Percentiles rank a stretch among this genome's conserved stretches.
Conservation (phyloP, 2,113 vertebrate species). For the Python bivittatus region DNA sequence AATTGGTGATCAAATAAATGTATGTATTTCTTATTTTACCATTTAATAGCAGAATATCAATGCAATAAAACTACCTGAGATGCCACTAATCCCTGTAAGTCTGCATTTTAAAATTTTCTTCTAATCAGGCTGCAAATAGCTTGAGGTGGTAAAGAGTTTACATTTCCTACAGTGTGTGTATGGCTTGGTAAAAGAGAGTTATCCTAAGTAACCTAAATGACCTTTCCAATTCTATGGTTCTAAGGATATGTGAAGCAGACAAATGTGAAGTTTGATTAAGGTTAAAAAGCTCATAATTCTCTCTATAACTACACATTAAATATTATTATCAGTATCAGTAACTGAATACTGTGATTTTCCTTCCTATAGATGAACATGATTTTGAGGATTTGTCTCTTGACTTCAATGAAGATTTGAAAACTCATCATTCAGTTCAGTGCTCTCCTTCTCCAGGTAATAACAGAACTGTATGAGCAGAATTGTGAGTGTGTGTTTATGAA, state of each 20-base stretch:
- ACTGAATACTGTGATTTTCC: constrained; percentile 44
- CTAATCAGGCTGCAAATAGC: neutral
- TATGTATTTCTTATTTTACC: neutral
- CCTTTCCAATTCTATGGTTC: neutral
- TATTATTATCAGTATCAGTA: neutral
- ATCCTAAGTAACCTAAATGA: neutral
- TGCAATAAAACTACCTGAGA: neutral
- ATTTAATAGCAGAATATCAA: neutral
- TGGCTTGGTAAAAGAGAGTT: neutral
- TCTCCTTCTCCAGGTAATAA: constrained; percentile 87
- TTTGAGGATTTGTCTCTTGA: constrained; percentile 88
- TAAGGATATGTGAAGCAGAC: neutral
- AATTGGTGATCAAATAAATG: neutral
- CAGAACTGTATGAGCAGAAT: neutral
- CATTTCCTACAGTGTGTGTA: neutral
- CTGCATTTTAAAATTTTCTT: neutral
- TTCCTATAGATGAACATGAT: constrained; percentile 81
- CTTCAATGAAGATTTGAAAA: constrained; percentile 87
- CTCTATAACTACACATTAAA: constrained; percentile 11
- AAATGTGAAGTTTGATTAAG: neutral
- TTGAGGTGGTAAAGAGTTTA: neutral
- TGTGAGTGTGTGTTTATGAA: neutral
- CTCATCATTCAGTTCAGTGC: constrained; percentile 85
- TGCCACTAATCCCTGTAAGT: neutral
- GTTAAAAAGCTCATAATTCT: neutral